Evolutionary conservation across 2,888 invertebrate genomes (phyloP), one percentile per base, ranked within the genome.

Genomic region (Leptopilina myrica): DNA sequence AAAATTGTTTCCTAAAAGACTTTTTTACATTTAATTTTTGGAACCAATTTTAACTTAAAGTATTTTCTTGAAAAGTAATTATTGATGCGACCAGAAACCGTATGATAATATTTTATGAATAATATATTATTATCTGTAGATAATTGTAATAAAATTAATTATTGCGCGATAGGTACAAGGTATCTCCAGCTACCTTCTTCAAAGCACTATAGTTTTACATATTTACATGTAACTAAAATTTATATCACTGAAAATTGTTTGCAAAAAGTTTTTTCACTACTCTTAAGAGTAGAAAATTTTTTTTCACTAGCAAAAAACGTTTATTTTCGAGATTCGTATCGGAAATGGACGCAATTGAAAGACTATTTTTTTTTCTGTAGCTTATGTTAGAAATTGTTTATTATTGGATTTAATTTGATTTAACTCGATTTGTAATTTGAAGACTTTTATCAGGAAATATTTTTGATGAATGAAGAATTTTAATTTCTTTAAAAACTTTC

Each of bases 101-200:
- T 69, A 69, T 26, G 49, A 49, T 49, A 49, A 49, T 49, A 49
- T 49, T 43, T 43, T 43, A 49, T 49, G 49, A 5, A 49, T 11
- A 49, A 49, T 49, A 49, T 49, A 49, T 49, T 49, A 49, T 33
- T 49, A 49, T 9, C 49, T 49, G 49, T 49, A 49, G 33, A 62
- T 59, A 62, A 62, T 33, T 15, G 9, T 62, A 20, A 20, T 62
- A 20, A 62, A 62, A 62, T 59, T 59, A 67, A 46, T 69, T 49
- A 69, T 69, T 69, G 53, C 26, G 69, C 69, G 49, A 40, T 67
- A 67, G 67, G 67, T 67, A 67, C 20, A 46, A 67, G 67, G 69
- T 26, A 69, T 69, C 53, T 26, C 49, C 69, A 53, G 69, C 26
- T 49, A 69, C 69, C 69, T 53, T 69, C 14, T 26, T 26, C 49